Percentiles rank a stretch among this genome's conserved stretches.
Evolutionary conservation across 1,140 invertebrate genomes (phyloP).

Genomic region (Sipha flava): DNA sequence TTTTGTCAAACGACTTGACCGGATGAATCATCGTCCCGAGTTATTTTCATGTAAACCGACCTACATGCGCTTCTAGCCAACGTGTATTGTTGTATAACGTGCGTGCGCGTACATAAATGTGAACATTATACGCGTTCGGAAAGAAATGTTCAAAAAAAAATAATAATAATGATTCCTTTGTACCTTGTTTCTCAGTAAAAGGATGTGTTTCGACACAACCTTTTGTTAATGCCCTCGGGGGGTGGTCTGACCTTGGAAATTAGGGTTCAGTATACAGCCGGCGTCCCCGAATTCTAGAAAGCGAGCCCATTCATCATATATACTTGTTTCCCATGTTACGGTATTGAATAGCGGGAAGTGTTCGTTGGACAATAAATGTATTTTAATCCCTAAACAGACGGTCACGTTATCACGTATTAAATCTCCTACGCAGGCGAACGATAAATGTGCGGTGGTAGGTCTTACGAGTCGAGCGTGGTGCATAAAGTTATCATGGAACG

Average conservation of each 20-base stretch:
- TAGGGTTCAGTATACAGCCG: background rate
- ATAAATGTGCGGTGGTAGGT: too few species aligned
- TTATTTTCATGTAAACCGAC: background rate
- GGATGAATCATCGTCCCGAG: background rate
- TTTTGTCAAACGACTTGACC: background rate
- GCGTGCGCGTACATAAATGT: background rate
- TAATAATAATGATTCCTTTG: background rate
- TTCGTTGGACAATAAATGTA: background rate
- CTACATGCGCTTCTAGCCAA: background rate
- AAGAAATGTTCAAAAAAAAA: background rate
- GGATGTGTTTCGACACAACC: slow-evolving; percentile 5
- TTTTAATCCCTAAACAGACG: too few species aligned
- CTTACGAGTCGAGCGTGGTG: too few species aligned
- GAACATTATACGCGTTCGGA: too few species aligned
- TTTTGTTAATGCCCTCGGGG: background rate
- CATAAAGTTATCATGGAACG: too few species aligned
- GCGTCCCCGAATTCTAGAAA: background rate
- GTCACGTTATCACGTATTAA: too few species aligned
- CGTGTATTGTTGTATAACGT: background rate
- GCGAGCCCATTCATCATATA: background rate
- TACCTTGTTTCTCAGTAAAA: slow-evolving; percentile 12
- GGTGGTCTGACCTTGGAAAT: slow-evolving; percentile 26
- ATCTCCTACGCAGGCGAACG: too few species aligned
- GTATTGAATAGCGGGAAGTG: background rate
- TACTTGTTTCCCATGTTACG: background rate